Evolutionary conservation across 2,113 vertebrate species (phyloP), one percentile per base, ranked within the genome.

Genomic region (Campylomormyrus numenius): DNA sequence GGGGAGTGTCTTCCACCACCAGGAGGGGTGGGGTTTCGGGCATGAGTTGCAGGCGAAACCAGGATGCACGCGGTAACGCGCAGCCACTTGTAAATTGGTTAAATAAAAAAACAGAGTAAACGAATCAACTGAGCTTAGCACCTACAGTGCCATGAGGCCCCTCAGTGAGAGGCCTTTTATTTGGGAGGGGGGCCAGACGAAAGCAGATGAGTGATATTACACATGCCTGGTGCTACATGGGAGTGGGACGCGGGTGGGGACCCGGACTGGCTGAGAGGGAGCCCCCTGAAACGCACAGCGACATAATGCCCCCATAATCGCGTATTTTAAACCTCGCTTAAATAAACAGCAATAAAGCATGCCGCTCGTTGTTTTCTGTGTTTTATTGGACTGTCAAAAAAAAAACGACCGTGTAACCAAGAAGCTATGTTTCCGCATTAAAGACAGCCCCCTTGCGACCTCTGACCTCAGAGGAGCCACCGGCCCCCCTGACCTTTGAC

Each of bases 41-140:
- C 94, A 94, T 24, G 42, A n/a, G 74, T 88, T 58, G 87, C 83
- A 90, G 58, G 45, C 49, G 77, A 6, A 19, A 58, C 52, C 85
- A 58, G 52, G 9, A 24, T 87, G 48, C 31, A n/a, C 9, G 48
- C 56, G 56, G 46, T 62, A 39, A 91, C 52, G 89, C 31, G 45
- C 3, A 48, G 88, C 92, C 91, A 87, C 93, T 94, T 91, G 95
- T 96, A 87, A 93, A 96, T 94, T 94, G 94, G 77, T 90, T 88
- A 94, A 91, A 94, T 92, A 86, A 92, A 80, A 58, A 89, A 93
- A 95, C 52, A 94, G 94, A 95, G 95, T 24, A 56, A 56, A 58
- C 2, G 6, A 24, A 58, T 21, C 56, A 21, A 21, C 56, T 21
- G 21, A 24, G 56, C 21, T 58, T 58, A 96, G 96, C 96, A 96